A percentile compares a stretch with the other conserved stretches of the same genome.
Evolutionary conservation across 2,797 vertebrate genomes (phyloP).

Genomic region (Phoeniculus purpureus): DNA sequence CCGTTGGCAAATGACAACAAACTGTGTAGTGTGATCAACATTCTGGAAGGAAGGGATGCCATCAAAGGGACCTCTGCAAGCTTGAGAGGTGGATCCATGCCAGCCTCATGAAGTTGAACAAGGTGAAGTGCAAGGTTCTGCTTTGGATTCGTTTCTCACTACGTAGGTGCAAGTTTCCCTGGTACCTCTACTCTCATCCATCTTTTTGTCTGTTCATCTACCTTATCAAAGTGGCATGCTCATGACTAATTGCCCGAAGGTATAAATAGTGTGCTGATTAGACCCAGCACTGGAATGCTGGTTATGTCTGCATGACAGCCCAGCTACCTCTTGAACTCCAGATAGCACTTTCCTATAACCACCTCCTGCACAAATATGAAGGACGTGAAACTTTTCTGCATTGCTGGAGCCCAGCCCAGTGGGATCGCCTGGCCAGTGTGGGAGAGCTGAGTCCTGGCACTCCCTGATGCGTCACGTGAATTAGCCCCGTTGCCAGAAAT

Average conservation of each 20-base stretch:
- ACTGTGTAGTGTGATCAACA: no score
- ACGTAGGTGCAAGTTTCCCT: neutral
- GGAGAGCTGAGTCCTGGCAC: neutral
- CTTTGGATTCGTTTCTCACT: neutral
- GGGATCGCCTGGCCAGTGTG: neutral
- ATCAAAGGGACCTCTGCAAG: no score
- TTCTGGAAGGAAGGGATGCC: no score
- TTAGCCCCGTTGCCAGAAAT: neutral
- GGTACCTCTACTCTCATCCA: neutral
- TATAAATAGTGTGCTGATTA: slow-evolving; percentile 23
- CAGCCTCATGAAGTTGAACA: no score
- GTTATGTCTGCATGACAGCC: neutral
- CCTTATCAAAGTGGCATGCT: neutral
- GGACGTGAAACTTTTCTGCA: neutral
- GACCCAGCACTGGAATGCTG: neutral
- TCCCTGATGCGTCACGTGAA: neutral
- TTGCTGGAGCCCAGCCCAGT: neutral
- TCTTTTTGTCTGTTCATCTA: neutral
- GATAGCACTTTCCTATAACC: neutral
- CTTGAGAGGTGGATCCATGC: no score
- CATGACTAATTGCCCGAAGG: neutral
- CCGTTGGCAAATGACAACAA: no score
- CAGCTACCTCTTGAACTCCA: neutral
- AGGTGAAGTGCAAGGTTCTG: neutral
- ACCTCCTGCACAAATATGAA: neutral